Evolutionary conservation across 2,888 invertebrate species (phyloP).

Genomic region (Phortica magna): DNA sequence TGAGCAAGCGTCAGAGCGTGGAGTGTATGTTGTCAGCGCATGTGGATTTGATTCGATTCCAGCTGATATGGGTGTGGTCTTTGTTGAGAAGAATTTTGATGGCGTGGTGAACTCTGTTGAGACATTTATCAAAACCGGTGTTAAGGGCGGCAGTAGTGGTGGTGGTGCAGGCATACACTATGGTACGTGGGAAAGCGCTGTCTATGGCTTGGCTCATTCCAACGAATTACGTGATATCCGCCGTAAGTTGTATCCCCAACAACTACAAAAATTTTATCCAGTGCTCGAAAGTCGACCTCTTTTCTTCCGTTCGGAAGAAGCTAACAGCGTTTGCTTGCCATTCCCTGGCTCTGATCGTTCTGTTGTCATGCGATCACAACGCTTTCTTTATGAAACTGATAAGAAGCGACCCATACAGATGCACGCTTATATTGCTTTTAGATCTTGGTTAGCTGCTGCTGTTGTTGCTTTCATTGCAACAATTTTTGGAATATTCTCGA

Average conservation of each 20-base stretch:
- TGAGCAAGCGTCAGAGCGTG: conserved; percentile 85
- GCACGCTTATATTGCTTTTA: conserved; percentile 84
- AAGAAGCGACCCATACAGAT: conserved; percentile 88
- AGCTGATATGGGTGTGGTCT: conserved; percentile 90
- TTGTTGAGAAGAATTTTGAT: conserved; percentile 86
- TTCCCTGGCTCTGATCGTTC: conserved; percentile 92
- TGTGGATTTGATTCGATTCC: conserved; percentile 97
- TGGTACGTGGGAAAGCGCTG: conserved; percentile 93
- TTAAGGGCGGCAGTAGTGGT: conserved; percentile 61
- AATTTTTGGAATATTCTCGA: conserved; percentile 82
- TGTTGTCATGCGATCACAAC: conserved; percentile 89
- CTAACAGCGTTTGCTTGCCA: conserved; percentile 83
- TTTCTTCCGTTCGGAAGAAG: conserved; percentile 79
- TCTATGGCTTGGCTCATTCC: conserved; percentile 85
- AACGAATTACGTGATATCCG: conserved; percentile 84
- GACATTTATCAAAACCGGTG: conserved; percentile 81
- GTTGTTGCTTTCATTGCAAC: conserved; percentile 80
- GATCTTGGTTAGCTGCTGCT: conserved; percentile 80
- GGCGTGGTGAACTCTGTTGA: conserved; percentile 88
- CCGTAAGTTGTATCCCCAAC: conserved; percentile 82
- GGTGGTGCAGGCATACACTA: conserved; percentile 83
- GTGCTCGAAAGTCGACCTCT: conserved; percentile 80
- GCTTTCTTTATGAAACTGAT: conserved; percentile 83
- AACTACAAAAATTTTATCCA: conserved; percentile 83
- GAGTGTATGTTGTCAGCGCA: conserved; percentile 92